Conservation (phyloP, 2,888 invertebrate genomes). For the Tenthredo mesomela region DNA sequence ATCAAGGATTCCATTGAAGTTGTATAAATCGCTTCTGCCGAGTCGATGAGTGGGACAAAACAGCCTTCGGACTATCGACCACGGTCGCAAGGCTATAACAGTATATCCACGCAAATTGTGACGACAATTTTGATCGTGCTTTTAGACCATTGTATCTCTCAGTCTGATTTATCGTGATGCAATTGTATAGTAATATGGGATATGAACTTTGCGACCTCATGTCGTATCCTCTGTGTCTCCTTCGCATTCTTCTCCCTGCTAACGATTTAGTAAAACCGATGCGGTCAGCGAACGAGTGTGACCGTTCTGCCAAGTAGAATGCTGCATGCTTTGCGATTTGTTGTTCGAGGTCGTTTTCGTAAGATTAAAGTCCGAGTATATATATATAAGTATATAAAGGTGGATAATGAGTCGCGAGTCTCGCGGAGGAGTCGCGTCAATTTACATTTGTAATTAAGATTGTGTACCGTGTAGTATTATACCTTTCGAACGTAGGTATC, state of each 20-base stretch:
- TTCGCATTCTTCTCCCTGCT: background rate
- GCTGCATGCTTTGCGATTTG: slow-evolving; percentile 35
- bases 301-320: slow-evolving; percentile 23
- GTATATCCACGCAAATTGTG: background rate
- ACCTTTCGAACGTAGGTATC: slow-evolving; percentile 20
- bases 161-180: background rate
- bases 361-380: slow-evolving; percentile 48
- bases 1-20: slow-evolving; percentile 68
- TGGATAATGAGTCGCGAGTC: slow-evolving; percentile 39
- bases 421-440: slow-evolving; percentile 25
- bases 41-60: slow-evolving; percentile 53
- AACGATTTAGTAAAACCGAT: slow-evolving; percentile 7
- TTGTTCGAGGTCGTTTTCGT: slow-evolving; percentile 45
- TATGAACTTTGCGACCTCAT: slow-evolving; percentile 4
- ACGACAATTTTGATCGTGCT: slow-evolving; percentile 13
- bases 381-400: background rate
- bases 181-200: background rate
- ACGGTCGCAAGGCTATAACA: slow-evolving; percentile 34
- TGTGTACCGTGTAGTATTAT: slow-evolving; percentile 6
- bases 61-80: slow-evolving; percentile 57
- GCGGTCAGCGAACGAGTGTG: slow-evolving; percentile 17
- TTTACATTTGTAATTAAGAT: slow-evolving; percentile 41
- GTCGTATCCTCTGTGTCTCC: background rate
- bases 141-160: background rate
- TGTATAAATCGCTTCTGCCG: slow-evolving; percentile 64